Conservation (phyloP, 2,113 vertebrate genomes). For the Noctilio leporinus region DNA sequence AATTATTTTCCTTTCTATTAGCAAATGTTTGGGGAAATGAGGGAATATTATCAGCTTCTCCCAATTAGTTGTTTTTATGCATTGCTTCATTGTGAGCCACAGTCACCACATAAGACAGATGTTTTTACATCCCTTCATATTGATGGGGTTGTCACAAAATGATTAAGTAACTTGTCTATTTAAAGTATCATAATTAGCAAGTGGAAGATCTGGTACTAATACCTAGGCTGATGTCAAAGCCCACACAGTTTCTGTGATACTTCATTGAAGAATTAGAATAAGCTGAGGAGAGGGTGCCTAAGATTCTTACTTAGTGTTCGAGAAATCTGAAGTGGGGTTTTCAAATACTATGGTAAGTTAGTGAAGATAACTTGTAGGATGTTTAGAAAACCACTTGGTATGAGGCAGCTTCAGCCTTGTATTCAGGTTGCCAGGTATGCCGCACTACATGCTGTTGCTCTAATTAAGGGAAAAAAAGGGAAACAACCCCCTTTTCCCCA, state of each 20-base stretch:
- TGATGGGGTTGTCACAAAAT: not conserved
- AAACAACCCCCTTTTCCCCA: not conserved
- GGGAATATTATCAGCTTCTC: not conserved
- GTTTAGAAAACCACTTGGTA: not conserved
- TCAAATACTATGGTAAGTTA: not conserved
- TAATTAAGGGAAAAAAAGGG: not conserved
- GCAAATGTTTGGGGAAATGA: not conserved
- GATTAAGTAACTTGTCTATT: not conserved
- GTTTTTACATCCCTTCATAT: not conserved
- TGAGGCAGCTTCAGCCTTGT: not conserved
- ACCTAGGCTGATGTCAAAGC: not conserved
- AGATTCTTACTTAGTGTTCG: not conserved
- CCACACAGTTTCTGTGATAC: not conserved
- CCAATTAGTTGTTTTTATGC: slow-evolving; percentile 26
- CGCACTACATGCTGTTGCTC: not conserved
- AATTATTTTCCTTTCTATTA: not conserved
- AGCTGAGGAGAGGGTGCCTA: not conserved
- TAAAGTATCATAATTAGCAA: not conserved
- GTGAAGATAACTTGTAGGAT: not conserved
- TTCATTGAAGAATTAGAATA: not conserved
- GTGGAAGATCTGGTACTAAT: not conserved
- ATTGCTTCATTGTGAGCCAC: not conserved
- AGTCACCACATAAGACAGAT: not conserved
- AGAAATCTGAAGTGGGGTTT: not conserved
- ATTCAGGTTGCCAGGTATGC: not conserved